phyloP scores from a whole-genome alignment of 2,888 invertebrate species.

The Kryphioiulus occultus region DNA sequence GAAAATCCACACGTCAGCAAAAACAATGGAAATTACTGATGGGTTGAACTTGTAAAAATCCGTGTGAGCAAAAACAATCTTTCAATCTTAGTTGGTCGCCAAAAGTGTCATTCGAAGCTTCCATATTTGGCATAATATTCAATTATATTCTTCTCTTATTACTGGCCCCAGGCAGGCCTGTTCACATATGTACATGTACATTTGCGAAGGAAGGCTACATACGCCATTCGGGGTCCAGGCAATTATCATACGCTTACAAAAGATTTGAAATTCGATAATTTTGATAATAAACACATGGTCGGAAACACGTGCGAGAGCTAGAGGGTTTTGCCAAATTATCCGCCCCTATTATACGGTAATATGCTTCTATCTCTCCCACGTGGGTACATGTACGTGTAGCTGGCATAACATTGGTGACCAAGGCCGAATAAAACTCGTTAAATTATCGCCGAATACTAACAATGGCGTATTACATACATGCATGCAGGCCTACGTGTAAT shows the following conservation, averaged over 20 bases:
- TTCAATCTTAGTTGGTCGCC: too few relatives aligned
- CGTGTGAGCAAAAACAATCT: too few relatives aligned
- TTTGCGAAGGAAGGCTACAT: background rate
- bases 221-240: background rate
- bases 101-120: too few relatives aligned
- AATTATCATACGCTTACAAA: background rate
- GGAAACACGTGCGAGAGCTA: background rate
- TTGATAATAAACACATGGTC: background rate
- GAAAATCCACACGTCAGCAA: too few relatives aligned
- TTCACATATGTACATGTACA: background rate
- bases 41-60: too few relatives aligned
- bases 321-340: background rate
- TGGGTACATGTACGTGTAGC: background rate
- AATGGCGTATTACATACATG: background rate
- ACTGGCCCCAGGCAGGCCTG: background rate
- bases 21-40: too few relatives aligned
- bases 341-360: background rate
- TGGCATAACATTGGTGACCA: background rate
- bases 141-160: too few relatives aligned
- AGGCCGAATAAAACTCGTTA: conserved; percentile 9
- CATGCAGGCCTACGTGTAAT: too few relatives aligned
- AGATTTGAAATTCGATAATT: conserved; percentile 1
- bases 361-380: background rate
- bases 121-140: too few relatives aligned
- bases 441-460: background rate